Conservation (phyloP, 2,113 vertebrate species). For the Otus sunia region DNA sequence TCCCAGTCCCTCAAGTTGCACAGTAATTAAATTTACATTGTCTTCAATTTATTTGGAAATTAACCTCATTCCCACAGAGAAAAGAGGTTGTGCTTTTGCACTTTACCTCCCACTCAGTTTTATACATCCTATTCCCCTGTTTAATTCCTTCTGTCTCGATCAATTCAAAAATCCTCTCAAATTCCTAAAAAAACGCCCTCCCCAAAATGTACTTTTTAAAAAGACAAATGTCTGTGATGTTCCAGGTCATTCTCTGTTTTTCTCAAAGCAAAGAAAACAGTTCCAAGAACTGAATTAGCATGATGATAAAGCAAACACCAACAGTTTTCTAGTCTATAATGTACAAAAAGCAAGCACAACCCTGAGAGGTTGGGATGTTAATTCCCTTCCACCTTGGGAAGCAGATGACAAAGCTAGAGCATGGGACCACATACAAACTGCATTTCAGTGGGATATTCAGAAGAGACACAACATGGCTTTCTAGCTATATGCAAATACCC, state of each 20-base stretch:
- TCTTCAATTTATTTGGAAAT: constrained; percentile 54
- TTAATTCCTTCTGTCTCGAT: not conserved
- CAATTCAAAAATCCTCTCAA: not conserved
- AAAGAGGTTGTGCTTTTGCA: not conserved
- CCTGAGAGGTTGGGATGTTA: not conserved
- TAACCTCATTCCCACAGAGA: constrained; percentile 37
- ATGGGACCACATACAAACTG: not conserved
- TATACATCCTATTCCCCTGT: not conserved
- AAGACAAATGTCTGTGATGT: not conserved
- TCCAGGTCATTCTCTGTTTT: not conserved
- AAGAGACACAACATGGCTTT: not conserved
- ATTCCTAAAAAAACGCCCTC: not conserved
- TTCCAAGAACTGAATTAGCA: not conserved
- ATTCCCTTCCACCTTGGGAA: not conserved
- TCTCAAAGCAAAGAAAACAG: not conserved
- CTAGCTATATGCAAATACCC: not conserved
- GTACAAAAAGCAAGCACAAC: not conserved
- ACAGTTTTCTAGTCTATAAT: not conserved
- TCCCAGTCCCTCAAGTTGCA: not conserved
- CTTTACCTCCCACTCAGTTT: constrained; percentile 34
- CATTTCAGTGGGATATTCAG: not conserved
- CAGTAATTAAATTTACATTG: constrained; percentile 58
- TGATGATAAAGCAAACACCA: not conserved
- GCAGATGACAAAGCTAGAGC: not conserved
- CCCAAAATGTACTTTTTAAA: not conserved